Base-by-base conservation (phyloP, 2,888 invertebrate species). In the Aquatica leii region DNA sequence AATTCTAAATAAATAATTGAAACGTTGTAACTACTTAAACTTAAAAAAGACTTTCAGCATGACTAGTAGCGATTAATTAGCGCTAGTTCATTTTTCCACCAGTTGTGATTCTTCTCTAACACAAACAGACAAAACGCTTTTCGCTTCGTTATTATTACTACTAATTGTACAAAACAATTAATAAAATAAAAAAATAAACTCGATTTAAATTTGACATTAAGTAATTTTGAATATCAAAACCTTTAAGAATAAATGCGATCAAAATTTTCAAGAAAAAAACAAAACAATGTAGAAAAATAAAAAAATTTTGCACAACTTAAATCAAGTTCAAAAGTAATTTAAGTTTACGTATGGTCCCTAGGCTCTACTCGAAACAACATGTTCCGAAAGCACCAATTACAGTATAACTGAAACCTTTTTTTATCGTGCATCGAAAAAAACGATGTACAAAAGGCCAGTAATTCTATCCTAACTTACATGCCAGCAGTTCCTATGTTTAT, bases 321-420 rank as follows among this genome's bases (percentile, higher is more conserved):
- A 57, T 49, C 46, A 43, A 58, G 43, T 49, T 52, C 41, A 40
- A 64, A 24, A 64, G 60, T 64, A 65, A 62, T 66, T 68, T 69
- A 67, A 65, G 62, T 65, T 67, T 69, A 69, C 67, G 67, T 67
- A 69, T 69, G 69, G 69, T 69, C 69, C 69, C 69, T 65, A 65
- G 54, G 64, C 67, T 65, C 61, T 63, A 68, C 59, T 68, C 63
- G 57, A 68, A 64, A 68, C 62, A 62, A 50, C 49, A 59, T 48
- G 63, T 63, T 59, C 59, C 64, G 57, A 65, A 69, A 69, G 69
- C 69, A 69, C 69, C 69, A 69, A 66, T 55, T 65, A 65, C 65
- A 67, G 67, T 67, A 59, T 67, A 65, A 69, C 62, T 67, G 60
- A 62, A 67, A 58, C 62, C 53, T 58, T 53, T 24, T n/a, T n/a